phyloP scores from a whole-genome alignment of 2,113 vertebrate genomes.

The Tringa solitaria region DNA sequence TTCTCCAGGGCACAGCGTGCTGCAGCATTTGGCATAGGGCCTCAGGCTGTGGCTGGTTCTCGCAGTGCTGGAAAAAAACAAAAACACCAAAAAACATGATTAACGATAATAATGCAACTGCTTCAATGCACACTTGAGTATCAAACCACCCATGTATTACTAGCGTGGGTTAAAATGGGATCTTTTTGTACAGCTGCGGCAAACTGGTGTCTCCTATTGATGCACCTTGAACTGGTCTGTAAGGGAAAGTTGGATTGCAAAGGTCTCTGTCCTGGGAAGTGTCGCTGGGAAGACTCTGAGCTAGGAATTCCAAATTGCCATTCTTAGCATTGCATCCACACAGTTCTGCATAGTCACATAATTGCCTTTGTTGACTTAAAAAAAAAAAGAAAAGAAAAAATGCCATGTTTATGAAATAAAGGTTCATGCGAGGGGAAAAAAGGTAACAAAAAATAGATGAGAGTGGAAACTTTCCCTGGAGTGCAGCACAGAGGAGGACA shows the following conservation, averaged over 20 bases:
- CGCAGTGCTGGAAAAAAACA: background rate
- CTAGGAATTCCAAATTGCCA: background rate
- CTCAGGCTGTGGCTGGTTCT: background rate
- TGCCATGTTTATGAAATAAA: background rate
- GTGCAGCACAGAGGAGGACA: background rate
- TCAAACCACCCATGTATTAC: background rate
- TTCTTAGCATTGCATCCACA: background rate
- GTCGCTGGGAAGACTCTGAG: rapidly evolving
- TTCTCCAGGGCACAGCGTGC: background rate
- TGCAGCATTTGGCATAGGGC: rapidly evolving
- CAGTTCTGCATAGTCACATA: background rate
- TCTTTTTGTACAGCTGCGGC: background rate
- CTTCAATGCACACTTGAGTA: background rate
- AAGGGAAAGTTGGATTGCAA: background rate
- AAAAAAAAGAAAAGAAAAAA: background rate
- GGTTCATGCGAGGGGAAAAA: background rate
- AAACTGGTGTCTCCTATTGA: background rate
- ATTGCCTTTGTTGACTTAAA: background rate
- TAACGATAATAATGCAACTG: background rate
- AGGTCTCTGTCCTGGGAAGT: background rate
- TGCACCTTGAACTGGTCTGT: background rate
- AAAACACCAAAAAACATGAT: too few species aligned
- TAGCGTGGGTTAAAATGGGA: background rate
- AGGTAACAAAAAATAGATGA: background rate
- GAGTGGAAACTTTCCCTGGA: background rate